Conservation (phyloP, 2,113 vertebrate species). For the Anthoscopus minutus region DNA sequence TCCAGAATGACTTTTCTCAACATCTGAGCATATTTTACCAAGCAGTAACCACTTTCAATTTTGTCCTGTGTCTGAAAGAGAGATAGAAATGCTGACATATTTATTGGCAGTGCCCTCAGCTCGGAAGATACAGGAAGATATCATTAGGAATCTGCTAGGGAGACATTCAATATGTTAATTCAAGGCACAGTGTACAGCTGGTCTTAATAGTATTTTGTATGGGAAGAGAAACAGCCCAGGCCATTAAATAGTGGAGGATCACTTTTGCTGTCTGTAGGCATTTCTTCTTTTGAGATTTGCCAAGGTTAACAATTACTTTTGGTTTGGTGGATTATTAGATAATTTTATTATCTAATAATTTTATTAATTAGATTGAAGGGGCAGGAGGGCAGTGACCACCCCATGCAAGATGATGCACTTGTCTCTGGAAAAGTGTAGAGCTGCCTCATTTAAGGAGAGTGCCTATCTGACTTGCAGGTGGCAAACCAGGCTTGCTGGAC, state of each 20-base stretch:
- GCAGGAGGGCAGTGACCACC: fast-evolving
- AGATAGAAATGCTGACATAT: not conserved
- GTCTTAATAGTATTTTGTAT: not conserved
- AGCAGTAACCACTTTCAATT: not conserved
- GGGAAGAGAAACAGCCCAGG: not conserved
- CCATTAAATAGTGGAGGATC: not conserved
- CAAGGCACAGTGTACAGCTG: not conserved
- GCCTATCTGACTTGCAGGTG: not conserved
- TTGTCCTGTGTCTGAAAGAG: not conserved
- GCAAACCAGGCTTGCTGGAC: not conserved
- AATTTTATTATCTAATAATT: not conserved
- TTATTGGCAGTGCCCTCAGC: not conserved
- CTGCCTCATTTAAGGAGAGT: not conserved
- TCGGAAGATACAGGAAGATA: not conserved
- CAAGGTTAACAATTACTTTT: not conserved
- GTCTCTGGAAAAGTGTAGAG: not conserved
- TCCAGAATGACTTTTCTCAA: not conserved
- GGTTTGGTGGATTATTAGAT: not conserved
- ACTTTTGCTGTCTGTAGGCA: not conserved
- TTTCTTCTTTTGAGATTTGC: not conserved
- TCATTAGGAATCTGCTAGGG: not conserved
- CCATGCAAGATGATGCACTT: fast-evolving
- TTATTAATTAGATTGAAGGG: not conserved
- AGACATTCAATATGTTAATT: not conserved
- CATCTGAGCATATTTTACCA: not conserved